Evolutionary conservation across 1,140 invertebrate species (phyloP).

Genomic region (Cydia splendana): DNA sequence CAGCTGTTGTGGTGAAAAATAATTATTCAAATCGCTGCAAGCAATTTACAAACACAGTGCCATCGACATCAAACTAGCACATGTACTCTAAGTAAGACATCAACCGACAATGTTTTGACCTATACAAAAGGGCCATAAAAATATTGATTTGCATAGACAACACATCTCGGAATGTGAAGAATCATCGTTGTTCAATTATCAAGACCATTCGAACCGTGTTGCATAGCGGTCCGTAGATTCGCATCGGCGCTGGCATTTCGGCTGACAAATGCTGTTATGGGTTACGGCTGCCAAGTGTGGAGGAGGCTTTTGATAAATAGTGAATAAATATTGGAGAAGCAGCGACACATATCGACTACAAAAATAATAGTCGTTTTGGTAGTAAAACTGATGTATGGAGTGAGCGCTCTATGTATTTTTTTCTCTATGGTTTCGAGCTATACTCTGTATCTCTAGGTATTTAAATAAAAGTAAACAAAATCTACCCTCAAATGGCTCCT

Average conservation of each 20-base stretch:
- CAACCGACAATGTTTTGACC: neutral
- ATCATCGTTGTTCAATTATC: constrained; percentile 45
- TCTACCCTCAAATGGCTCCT: too few species aligned
- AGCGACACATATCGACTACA: too few species aligned
- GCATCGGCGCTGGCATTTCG: constrained; percentile 71
- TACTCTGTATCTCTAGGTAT: too few species aligned
- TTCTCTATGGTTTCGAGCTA: too few species aligned
- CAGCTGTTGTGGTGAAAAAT: too few species aligned
- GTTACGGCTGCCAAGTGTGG: constrained; percentile 46
- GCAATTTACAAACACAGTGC: neutral
- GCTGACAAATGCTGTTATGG: constrained; percentile 64
- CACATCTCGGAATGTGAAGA: neutral
- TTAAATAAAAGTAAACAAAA: too few species aligned
- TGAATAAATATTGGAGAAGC: too few species aligned
- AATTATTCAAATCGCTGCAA: neutral
- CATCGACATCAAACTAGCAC: neutral
- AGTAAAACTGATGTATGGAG: too few species aligned
- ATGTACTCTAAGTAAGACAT: neutral
- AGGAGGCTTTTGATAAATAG: constrained; percentile 33
- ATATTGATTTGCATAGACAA: constrained; percentile 5
- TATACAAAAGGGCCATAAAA: neutral
- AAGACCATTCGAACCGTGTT: constrained; percentile 43
- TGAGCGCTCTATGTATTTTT: too few species aligned
- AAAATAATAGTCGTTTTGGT: too few species aligned
- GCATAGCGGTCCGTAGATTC: constrained; percentile 62